phyloP scores from a whole-genome alignment of 2,113 vertebrate genomes.

The Notothenia coriiceps region DNA sequence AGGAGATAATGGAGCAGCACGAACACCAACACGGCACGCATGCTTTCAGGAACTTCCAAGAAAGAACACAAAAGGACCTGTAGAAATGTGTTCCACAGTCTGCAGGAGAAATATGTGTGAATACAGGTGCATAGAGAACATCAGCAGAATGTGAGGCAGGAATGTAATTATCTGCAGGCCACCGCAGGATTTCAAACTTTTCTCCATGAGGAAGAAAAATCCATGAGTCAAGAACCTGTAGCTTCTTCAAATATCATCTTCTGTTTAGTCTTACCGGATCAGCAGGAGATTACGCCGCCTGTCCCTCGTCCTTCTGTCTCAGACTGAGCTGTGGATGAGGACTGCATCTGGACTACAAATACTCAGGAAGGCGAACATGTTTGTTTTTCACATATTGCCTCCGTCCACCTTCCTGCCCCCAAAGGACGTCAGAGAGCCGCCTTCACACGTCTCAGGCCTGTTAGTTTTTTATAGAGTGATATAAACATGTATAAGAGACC shows the following conservation, averaged over 20 bases:
- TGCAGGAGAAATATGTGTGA: background rate
- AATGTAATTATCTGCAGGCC: background rate
- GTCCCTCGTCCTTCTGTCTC: background rate
- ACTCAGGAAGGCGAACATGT: slow-evolving; percentile 29
- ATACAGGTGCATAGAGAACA: background rate
- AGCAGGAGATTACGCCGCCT: background rate
- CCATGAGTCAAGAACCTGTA: background rate
- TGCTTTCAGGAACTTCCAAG: slow-evolving; percentile 21
- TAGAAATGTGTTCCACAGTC: background rate
- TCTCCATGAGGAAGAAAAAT: background rate
- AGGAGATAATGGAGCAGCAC: slow-evolving; percentile 28
- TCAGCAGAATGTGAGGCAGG: background rate
- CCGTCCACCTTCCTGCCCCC: slow-evolving; percentile 9
- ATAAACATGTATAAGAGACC: background rate
- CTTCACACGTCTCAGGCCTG: background rate
- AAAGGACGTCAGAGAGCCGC: background rate
- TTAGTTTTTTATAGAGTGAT: background rate
- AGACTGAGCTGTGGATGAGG: slow-evolving; percentile 24
- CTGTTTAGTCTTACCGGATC: slow-evolving; percentile 29
- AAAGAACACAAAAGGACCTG: background rate
- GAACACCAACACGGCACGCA: background rate
- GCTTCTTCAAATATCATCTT: background rate
- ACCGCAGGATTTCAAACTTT: too few relatives aligned
- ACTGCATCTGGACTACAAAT: background rate
- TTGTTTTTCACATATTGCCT: slow-evolving; percentile 57